Evolutionary conservation across 2,888 invertebrate species (phyloP).

Genomic region (Troglohyphantes excavatus): DNA sequence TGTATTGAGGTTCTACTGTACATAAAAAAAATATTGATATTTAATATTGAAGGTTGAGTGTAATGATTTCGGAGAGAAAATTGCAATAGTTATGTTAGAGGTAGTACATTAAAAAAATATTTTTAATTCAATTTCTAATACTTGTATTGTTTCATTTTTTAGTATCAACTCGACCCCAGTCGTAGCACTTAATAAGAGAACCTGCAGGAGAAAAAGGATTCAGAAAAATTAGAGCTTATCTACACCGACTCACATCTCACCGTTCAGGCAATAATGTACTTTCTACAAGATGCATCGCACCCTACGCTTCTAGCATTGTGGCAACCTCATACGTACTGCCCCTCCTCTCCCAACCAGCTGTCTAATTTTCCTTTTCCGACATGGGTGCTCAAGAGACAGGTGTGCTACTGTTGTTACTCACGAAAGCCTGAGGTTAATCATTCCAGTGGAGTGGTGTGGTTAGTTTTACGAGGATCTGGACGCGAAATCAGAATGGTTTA

Average conservation of each 20-base stretch:
- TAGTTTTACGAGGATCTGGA: conserved; percentile 21
- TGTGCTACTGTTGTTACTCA: conserved; percentile 42
- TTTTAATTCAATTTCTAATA: too few relatives aligned
- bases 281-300: conserved; percentile 76
- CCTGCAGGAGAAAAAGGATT: conserved; percentile 74
- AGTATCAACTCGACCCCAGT: conserved; percentile 77
- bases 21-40: too few relatives aligned
- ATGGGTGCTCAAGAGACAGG: conserved; percentile 69
- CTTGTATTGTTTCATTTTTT: conserved; percentile 10
- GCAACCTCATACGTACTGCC: conserved; percentile 67
- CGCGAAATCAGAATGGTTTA: too few relatives aligned
- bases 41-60: too few relatives aligned
- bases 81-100: too few relatives aligned
- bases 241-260: conserved; percentile 76
- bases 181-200: conserved; percentile 77
- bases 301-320: conserved; percentile 67
- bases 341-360: conserved; percentile 60
- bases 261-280: conserved; percentile 78
- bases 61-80: too few relatives aligned
- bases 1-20: too few relatives aligned
- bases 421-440: conserved; percentile 40
- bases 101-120: too few relatives aligned
- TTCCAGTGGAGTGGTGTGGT: conserved; percentile 47
- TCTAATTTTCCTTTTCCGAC: conserved; percentile 43
- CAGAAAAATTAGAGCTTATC: conserved; percentile 76